A percentile compares a stretch with the other conserved stretches of the same genome.
phyloP scores from a whole-genome alignment of 2,797 vertebrate genomes.

The Otus scops region DNA sequence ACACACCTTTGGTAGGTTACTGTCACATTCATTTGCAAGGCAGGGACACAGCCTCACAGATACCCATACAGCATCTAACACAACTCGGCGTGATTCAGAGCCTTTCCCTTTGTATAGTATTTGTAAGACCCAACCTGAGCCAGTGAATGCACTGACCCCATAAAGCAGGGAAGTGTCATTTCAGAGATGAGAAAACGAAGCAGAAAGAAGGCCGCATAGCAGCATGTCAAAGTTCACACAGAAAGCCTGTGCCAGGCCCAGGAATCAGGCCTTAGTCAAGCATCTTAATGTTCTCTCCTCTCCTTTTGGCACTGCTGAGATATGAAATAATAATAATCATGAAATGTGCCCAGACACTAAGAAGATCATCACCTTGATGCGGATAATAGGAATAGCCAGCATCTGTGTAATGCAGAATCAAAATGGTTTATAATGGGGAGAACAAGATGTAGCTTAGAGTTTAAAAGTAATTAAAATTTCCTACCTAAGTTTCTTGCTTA shows the following conservation, averaged over 20 bases:
- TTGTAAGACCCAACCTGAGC: neutral
- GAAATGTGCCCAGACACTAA: constrained; percentile 10
- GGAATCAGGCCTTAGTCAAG: neutral
- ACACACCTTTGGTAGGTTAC: neutral
- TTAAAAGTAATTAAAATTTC: constrained; percentile 69
- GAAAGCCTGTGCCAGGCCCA: neutral
- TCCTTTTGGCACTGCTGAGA: constrained; percentile 36
- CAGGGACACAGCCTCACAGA: neutral
- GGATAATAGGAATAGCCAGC: constrained; percentile 36
- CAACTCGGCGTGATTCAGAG: neutral
- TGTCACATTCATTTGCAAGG: neutral
- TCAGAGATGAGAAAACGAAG: constrained; percentile 25
- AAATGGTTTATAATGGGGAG: constrained; percentile 39
- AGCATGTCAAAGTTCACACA: neutral
- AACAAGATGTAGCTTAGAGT: constrained; percentile 33
- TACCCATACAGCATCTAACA: neutral
- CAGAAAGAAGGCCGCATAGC: neutral
- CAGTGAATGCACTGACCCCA: neutral
- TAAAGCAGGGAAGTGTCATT: constrained; percentile 1
- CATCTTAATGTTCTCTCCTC: constrained; percentile 15
- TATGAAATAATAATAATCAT: constrained; percentile 39
- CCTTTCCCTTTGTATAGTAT: neutral
- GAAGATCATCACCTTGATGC: constrained; percentile 52
- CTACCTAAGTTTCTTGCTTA: constrained; percentile 55
- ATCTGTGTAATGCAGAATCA: constrained; percentile 14